Evolutionary conservation across 2,888 invertebrate species (phyloP), one percentile per base, ranked within the genome.

Genomic region (Heliconius cydno): DNA sequence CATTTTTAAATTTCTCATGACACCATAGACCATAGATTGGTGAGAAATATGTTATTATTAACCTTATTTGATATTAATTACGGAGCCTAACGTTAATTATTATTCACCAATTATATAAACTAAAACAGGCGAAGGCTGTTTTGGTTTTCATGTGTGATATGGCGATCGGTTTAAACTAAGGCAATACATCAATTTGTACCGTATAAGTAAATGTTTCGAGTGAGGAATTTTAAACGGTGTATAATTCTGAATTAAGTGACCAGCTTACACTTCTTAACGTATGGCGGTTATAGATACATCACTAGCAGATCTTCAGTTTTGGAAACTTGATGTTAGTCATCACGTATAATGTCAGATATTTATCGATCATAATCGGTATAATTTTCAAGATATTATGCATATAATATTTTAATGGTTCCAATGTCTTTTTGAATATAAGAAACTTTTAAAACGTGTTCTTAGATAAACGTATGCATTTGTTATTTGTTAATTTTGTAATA

Each of bases 151-250:
- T 71, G 77, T 78, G 76, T 78, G 76, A 73, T 63, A 80, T 81
- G n/a, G 60, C 25, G 60, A 60, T 66, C 79, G 76, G 46, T 75
- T 79, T 77, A 65, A 73, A 77, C 81, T 78, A 79, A 81, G 74
- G 81, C 75, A 77, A 84, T 79, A 76, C 65, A 81, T 82, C 76
- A 81, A 82, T 80, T 77, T 77, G 67, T 77, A 78, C 82, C 77
- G 65, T 83, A 81, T 74, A 78, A 80, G 78, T 74, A 76, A 25
- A 79, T 76, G 81, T 76, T 80, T 74, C 80, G 41, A 74, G 77
- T 73, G 76, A 46, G 79, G 83, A 80, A 83, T 83, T 81, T 83
- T 81, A 83, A 83, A 77, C 72, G 79, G 25, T 76, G 68, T 79
- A 79, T 83, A 79, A 82, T 81, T 81, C 79, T 73, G 78, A 80